Evolutionary conservation across 2,888 invertebrate species (phyloP), one percentile per base, ranked within the genome.

Genomic region (Hypomecis atomaria): DNA sequence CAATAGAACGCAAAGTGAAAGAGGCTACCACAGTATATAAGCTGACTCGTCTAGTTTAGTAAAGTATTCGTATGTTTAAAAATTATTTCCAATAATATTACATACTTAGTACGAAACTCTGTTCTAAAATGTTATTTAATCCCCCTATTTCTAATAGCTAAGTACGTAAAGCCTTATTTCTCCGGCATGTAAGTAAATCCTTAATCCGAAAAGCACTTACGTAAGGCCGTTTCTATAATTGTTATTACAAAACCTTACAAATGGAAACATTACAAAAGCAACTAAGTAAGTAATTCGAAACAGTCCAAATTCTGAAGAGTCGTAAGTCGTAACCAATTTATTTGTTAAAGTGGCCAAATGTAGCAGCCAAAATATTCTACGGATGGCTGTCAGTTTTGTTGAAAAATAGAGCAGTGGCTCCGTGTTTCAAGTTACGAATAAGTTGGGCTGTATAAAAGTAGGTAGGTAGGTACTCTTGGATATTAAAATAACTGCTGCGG

Each of bases 401-500:
- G 8, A 23, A 2, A 45, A 45, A 45, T 33, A 23, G 33, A 8
- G 10, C 6, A 5, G 47, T 33, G 47, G 47, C 47, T 47, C 47
- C 47, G 4, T 9, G 10, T 5, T 4, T 5, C 10, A 13, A 45
- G 23, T 10, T 33, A 23, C 4, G 33, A 5, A 7, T 47, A 47
- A 23, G 47, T 47, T 47, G 33, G 48, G 7, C 13, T 6, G 7
- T 34, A 50, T 45, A n/a, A n/a, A n/a, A n/a, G n/a, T n/a, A 56
- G 13, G 10, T 10, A 23, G 11, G 23, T 40, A 40, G 45, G 52
- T 52, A 57, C 62, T 62, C 52, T 34, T 9, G 13, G 45, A 42
- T 57, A 62, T 62, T 57, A 62, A 62, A 62, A 52, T 33, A 61
- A 54, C 60, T 9, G 36, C 6, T 33, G 40, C 38, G 9, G 33